Evolutionary conservation across 2,113 vertebrate genomes (phyloP), one percentile per base, ranked within the genome.

Genomic region (Neotoma lepida): DNA sequence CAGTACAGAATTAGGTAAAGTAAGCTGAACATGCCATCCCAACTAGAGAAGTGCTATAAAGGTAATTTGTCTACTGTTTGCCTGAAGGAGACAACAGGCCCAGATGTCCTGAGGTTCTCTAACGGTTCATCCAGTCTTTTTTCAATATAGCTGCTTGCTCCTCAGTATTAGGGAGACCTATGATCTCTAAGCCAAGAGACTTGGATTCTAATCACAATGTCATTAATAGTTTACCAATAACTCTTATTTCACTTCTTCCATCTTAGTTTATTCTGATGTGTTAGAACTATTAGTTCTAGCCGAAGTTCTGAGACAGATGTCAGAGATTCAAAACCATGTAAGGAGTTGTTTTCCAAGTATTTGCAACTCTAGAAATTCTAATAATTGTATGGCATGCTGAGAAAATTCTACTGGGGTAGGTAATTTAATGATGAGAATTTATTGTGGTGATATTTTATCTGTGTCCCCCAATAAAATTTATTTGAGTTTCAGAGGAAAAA

Each of bases 101-200:
- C 39, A 85, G 22, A 35, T 90, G 30, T 82, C 3, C 41, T 87
- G 68, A 77, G 39, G 1, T 82, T 95, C 54, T 66, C 88, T 24
- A 66, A 93, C 71, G 20, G 14, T 71, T 44, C 14, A 91, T 92
- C 68, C 17, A 28, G 3, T 94, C n/a, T 89, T 18, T 80, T 15
- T 91, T 96, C 39, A 74, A 61, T 93, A 44, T 89, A 93, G 44
- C 33, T 94, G 61, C 85, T 90, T 88, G 9, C 93, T 97, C 89
- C 35, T 93, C 44, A 87, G 54, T 74, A 63, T 93, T 84, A 92
- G n/a, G 28, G 26, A 94, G 71, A 80, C 14, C 73, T 8, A 41
- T 74, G 49, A 95, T 88, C 5, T 78, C 56, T 78, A 93, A 74
- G 28, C 18, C 61, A 89, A 14, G 28, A 85, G 5, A 73, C 54